A percentile compares a stretch with the other conserved stretches of the same genome.
Conservation (phyloP, 2,113 vertebrate species). For the Epinephelus fuscoguttatus region DNA sequence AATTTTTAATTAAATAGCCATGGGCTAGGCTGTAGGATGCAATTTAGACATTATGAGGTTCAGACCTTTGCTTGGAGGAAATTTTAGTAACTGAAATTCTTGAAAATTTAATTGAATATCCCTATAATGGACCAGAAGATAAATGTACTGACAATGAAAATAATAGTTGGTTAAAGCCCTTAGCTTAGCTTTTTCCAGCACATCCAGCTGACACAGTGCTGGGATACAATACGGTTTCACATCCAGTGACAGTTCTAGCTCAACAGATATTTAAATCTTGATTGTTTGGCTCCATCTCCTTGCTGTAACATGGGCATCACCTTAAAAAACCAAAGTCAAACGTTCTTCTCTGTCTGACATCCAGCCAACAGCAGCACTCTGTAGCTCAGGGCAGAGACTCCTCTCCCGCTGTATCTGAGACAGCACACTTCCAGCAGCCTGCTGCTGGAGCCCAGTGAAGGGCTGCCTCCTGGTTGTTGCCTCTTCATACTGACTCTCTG, state of each 20-base stretch:
- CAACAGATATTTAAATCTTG: not conserved
- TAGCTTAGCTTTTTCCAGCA: not conserved
- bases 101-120: too few species aligned
- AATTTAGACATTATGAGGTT: too few species aligned
- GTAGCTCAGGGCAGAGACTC: conserved; percentile 7
- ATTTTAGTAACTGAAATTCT: too few species aligned
- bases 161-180: not conserved
- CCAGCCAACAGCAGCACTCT: not conserved
- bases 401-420: conserved; percentile 13
- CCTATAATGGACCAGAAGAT: too few species aligned
- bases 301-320: not conserved
- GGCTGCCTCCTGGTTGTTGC: conserved; percentile 47
- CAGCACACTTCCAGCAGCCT: conserved; percentile 5
- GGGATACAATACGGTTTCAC: not conserved
- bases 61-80: too few species aligned
- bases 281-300: not conserved
- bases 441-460: conserved; percentile 26
- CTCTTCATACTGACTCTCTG: conserved; percentile 48
- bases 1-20: too few species aligned
- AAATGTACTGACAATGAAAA: not conserved
- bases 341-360: conserved; percentile 16
- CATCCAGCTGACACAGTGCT: too few species aligned
- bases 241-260: not conserved
- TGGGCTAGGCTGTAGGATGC: too few species aligned
- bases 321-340: not conserved